These are phyloP conservation scores for Kobus ellipsiprymnus DNA, from an alignment of 2,113 vertebrate species.

Conservation along the genomic window DNA sequence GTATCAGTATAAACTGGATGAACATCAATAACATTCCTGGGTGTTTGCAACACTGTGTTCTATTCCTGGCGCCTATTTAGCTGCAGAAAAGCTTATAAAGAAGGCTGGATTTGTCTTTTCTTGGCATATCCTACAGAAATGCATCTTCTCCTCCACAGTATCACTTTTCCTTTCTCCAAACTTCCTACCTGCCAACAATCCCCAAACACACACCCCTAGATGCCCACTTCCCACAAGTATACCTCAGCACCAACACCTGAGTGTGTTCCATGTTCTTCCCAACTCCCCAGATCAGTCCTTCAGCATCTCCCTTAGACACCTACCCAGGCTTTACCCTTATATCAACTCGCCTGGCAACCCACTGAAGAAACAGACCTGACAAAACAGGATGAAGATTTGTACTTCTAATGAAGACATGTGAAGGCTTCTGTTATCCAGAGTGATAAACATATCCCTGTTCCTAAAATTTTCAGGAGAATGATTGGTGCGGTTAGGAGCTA, in stretches of 20 bases:
- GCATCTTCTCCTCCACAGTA: neutral
- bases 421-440: neutral
- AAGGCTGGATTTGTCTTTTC: neutral
- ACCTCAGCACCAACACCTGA: neutral
- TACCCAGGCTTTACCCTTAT: neutral
- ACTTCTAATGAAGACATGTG: neutral
- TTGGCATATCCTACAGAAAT: neutral
- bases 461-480: neutral
- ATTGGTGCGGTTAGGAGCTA: neutral
- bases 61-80: neutral
- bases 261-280: neutral
- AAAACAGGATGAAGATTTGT: neutral
- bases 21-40: neutral
- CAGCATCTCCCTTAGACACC: neutral
- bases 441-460: neutral
- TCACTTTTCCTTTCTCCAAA: neutral
- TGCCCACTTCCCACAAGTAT: neutral
- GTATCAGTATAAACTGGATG: neutral
- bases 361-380: neutral
- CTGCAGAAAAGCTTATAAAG: neutral
- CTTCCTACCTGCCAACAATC: neutral
- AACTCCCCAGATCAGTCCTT: neutral
- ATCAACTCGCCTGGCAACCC: neutral
- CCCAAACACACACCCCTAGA: neutral
- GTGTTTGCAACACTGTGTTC: neutral